Percentiles rank a stretch among this genome's conserved stretches.
phyloP scores from a whole-genome alignment of 2,797 vertebrate species.

The Pseudomugil tenellus region DNA sequence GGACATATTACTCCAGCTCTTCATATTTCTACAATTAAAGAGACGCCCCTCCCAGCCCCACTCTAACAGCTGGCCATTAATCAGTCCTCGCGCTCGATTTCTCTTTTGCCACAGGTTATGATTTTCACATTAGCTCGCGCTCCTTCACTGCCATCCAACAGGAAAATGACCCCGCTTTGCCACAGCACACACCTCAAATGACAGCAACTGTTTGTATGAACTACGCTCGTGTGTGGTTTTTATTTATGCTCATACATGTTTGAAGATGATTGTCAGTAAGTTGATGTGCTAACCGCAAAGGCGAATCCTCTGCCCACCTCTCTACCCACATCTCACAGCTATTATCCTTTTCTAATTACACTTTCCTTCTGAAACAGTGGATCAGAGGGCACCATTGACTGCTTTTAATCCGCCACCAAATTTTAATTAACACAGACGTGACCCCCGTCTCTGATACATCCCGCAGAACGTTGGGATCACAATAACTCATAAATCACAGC shows the following conservation, averaged over 20 bases:
- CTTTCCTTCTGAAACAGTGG: constrained; percentile 77
- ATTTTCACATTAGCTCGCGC: constrained; percentile 68
- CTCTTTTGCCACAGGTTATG: constrained; percentile 68
- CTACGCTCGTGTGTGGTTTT: background rate
- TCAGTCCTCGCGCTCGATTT: constrained; percentile 64
- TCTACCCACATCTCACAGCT: constrained; percentile 40
- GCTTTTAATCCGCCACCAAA: constrained; percentile 81
- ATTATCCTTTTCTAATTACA: constrained; percentile 82
- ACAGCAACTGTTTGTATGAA: constrained; percentile 16
- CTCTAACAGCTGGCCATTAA: constrained; percentile 71
- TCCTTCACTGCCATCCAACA: constrained; percentile 39
- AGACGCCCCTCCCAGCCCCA: constrained; percentile 23
- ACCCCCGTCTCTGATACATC: constrained; percentile 76
- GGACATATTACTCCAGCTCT: constrained; percentile 43
- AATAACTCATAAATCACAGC: constrained; percentile 82
- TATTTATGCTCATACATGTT: background rate
- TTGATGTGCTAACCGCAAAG: constrained; percentile 24
- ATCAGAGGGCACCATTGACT: constrained; percentile 81
- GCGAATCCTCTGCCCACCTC: constrained; percentile 4
- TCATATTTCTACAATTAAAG: constrained; percentile 69
- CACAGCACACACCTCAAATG: background rate
- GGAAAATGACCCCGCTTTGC: constrained; percentile 51
- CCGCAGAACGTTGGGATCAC: constrained; percentile 72
- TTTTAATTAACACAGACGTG: constrained; percentile 83
- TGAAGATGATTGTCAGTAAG: constrained; percentile 6